A percentile compares a stretch with the other conserved stretches of the same genome.
Evolutionary conservation across 2,888 invertebrate species (phyloP).

Genomic region (Deroplatys truncata): DNA sequence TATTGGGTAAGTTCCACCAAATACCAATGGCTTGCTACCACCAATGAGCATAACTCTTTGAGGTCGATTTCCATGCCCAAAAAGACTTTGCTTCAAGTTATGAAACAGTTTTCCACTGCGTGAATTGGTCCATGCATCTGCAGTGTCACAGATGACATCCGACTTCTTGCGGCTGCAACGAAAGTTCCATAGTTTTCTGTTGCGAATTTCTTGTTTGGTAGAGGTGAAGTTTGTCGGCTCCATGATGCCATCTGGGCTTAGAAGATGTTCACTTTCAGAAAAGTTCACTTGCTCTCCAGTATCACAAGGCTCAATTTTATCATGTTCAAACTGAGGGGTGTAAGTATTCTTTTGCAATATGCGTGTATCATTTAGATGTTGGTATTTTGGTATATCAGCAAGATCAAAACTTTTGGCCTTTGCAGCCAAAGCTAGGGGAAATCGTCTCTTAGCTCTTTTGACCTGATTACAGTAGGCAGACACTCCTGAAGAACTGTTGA

Average conservation of each 20-base stretch:
- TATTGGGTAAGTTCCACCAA: conserved; percentile 84
- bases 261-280: not conserved
- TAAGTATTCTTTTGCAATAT: not conserved
- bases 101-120: conserved; percentile 36
- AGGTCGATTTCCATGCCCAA: conserved; percentile 18
- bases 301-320: not conserved
- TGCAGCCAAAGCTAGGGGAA: not conserved
- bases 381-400: not conserved
- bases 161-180: conserved; percentile 14
- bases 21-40: conserved; percentile 63
- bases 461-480: not conserved
- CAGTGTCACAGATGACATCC: conserved; percentile 55
- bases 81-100: conserved; percentile 24
- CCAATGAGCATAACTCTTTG: conserved; percentile 16
- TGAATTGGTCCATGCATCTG: conserved; percentile 55
- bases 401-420: not conserved
- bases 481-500: not conserved
- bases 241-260: not conserved
- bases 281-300: not conserved
- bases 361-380: not conserved
- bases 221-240: not conserved
- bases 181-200: conserved; percentile 22
- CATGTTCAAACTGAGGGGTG: not conserved
- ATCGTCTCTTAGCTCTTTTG: not conserved
- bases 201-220: not conserved